Evolutionary conservation across 2,113 vertebrate species (phyloP).

Genomic region (Phyllopteryx taeniolatus): DNA sequence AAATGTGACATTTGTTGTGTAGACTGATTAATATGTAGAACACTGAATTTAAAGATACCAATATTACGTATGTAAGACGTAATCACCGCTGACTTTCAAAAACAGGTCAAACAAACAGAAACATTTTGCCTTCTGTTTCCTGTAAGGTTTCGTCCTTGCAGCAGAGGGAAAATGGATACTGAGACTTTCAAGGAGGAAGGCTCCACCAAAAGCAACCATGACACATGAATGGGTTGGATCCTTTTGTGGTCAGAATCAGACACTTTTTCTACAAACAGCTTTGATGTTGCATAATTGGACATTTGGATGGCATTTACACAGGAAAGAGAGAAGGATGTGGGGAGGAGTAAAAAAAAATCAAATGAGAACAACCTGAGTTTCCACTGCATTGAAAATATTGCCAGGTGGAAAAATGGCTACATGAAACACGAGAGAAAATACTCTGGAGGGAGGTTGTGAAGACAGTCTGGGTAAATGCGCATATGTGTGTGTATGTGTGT

Average conservation of each 20-base stretch:
- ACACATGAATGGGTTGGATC: not conserved
- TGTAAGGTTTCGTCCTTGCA: not conserved
- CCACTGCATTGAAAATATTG: slow-evolving; percentile 4
- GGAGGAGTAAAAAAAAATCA: slow-evolving; percentile 6
- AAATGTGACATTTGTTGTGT: not conserved
- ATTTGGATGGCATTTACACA: slow-evolving; percentile 6
- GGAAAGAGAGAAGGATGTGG: slow-evolving; percentile 2
- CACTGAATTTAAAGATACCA: not conserved
- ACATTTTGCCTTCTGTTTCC: not conserved
- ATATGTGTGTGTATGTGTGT: slow-evolving; percentile 7
- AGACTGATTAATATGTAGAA: not conserved
- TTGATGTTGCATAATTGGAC: not conserved
- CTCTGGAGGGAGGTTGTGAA: slow-evolving; percentile 4
- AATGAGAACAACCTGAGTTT: not conserved
- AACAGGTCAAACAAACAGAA: not conserved
- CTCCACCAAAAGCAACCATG: not conserved
- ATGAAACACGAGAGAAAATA: slow-evolving; percentile 14
- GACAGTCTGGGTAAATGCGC: not conserved
- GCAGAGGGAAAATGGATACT: not conserved
- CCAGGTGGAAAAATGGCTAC: slow-evolving; percentile 16
- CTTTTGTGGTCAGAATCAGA: not conserved
- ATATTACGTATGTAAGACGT: not conserved
- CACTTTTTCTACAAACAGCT: not conserved
- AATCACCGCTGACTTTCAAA: not conserved
- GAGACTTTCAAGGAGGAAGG: not conserved